Percentiles rank a stretch among this genome's conserved stretches.
These are phyloP conservation scores for Altica lythri DNA, from an alignment of 2,888 invertebrate species.

Conservation along the genomic window DNA sequence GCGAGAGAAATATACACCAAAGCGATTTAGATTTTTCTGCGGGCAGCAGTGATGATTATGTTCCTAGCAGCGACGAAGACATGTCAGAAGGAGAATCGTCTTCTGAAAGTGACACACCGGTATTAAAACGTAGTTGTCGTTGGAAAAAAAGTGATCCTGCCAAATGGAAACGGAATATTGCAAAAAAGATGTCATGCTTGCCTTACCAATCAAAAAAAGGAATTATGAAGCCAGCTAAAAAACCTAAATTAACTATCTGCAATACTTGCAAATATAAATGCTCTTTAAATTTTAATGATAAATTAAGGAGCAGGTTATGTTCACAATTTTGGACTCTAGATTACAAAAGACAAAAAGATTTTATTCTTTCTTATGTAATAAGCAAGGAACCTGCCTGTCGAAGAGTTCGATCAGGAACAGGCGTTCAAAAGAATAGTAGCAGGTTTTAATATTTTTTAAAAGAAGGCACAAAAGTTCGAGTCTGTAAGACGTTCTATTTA, in stretches of 20 bases:
- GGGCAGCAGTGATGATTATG: neutral
- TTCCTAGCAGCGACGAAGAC: neutral
- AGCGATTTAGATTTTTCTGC: neutral
- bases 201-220: constrained; percentile 3
- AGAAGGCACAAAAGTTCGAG: constrained; percentile 3
- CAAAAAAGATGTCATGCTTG: neutral
- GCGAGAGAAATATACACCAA: too few species aligned
- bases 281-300: neutral
- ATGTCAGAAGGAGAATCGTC: neutral
- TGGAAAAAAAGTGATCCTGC: neutral
- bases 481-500: constrained; percentile 23
- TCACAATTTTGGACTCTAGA: neutral
- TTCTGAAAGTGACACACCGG: neutral
- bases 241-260: constrained; percentile 3
- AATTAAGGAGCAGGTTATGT: neutral
- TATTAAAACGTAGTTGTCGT: neutral
- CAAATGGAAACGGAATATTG: neutral
- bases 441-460: constrained; percentile 10
- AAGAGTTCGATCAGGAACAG: constrained; percentile 20
- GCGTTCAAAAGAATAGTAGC: neutral
- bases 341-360: constrained; percentile 2
- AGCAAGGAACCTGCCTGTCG: constrained; percentile 4
- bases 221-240: neutral
- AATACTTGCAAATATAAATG: constrained; percentile 4
- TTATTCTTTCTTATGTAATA: constrained; percentile 7